These are phyloP conservation scores for Danio jaintianensis DNA, from an alignment of 2,797 vertebrate genomes.

Conservation along the genomic window DNA sequence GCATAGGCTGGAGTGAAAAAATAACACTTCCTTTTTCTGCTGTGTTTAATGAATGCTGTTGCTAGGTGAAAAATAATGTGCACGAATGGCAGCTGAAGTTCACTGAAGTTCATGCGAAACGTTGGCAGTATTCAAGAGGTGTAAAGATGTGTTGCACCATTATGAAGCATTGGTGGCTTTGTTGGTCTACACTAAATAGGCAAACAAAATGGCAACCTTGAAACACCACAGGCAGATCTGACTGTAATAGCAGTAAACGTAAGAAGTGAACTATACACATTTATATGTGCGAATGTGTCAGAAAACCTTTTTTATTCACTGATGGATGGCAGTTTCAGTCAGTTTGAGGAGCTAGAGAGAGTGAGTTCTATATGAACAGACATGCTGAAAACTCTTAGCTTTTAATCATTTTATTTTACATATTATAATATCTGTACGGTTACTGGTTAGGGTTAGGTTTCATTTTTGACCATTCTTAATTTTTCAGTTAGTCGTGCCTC, in stretches of 20 bases:
- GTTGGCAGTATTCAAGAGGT: background rate
- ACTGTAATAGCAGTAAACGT: no score
- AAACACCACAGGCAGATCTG: background rate
- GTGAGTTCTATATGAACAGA: background rate
- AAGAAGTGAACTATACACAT: background rate
- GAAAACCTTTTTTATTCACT: background rate
- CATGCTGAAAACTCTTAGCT: background rate
- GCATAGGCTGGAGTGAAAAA: background rate
- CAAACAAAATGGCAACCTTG: background rate
- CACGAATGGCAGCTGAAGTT: slow-evolving; percentile 35
- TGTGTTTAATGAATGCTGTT: slow-evolving; percentile 52
- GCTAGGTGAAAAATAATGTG: slow-evolving; percentile 62
- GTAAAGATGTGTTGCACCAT: slow-evolving; percentile 20
- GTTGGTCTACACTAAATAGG: background rate
- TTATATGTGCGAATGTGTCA: background rate
- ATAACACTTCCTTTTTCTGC: slow-evolving; percentile 41
- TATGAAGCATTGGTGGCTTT: slow-evolving; percentile 1
- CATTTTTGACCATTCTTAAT: no score
- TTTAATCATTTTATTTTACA: background rate
- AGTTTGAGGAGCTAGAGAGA: background rate
- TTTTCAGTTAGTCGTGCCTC: no score
- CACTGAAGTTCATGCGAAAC: slow-evolving; percentile 34
- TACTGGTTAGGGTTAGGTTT: no score
- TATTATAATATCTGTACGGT: no score
- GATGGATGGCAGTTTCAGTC: background rate